Percentiles rank a stretch among this genome's conserved stretches.
phyloP scores from a whole-genome alignment of 2,797 vertebrate species.

The Lagodon rhomboides region DNA sequence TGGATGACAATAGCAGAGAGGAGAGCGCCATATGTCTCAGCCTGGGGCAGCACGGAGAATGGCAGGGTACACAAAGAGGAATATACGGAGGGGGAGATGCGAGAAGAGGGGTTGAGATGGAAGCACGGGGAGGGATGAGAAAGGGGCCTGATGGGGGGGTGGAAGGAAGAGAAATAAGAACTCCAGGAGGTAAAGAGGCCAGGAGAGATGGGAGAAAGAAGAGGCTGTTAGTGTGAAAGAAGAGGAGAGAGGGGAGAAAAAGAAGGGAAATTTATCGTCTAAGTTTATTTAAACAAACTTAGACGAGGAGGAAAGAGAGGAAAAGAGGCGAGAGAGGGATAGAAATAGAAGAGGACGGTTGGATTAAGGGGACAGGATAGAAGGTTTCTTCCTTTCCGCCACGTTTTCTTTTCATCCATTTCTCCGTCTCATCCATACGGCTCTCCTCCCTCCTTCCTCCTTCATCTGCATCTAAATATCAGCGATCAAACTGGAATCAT shows the following conservation, averaged over 20 bases:
- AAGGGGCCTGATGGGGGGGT: slow-evolving; percentile 2
- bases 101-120: slow-evolving; percentile 38
- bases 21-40: slow-evolving; percentile 81
- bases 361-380: slow-evolving; percentile 1
- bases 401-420: slow-evolving; percentile 9
- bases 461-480: slow-evolving; percentile 62
- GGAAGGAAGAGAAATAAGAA: not conserved
- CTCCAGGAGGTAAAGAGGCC: not conserved
- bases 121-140: slow-evolving; percentile 20
- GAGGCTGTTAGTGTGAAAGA: slow-evolving; percentile 23
- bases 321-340: not conserved
- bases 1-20: slow-evolving; percentile 82
- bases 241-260: slow-evolving; percentile 16
- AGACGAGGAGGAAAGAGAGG: slow-evolving; percentile 4
- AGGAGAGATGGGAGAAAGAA: slow-evolving; percentile 30
- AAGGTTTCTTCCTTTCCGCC: not conserved
- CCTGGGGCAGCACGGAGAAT: slow-evolving; percentile 77
- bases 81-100: slow-evolving; percentile 32
- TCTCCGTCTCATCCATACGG: slow-evolving; percentile 5
- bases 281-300: not conserved
- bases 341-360: not conserved
- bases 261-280: too few species aligned
- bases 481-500: slow-evolving; percentile 30
- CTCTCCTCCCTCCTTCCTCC: slow-evolving; percentile 32
- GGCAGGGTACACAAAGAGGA: slow-evolving; percentile 77